Base-by-base conservation (phyloP, 2,888 invertebrate species). In the Myopa tessellatipennis region DNA sequence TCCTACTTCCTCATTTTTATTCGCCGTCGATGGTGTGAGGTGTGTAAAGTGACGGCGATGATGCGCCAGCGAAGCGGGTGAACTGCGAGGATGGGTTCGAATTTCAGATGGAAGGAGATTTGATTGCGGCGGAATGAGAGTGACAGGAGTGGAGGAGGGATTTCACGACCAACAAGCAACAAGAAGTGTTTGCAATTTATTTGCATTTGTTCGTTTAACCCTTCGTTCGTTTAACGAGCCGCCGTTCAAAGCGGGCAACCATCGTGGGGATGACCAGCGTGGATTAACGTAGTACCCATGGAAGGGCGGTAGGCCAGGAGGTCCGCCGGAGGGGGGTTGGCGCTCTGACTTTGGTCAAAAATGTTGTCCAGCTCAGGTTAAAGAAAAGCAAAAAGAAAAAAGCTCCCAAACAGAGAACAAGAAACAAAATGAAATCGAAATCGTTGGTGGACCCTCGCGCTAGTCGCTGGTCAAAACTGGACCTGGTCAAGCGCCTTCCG, bases 141-240 rank as follows among this genome's bases (percentile, higher is more conserved):
- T 14, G 10, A 6, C 60, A 12, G 45, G 18, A 61, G 12, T 18
- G 45, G 3, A 7, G 52, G 40, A 14, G 14, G 68, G 10, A 16
- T 45, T 52, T 36, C 36, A 36, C 60, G 16, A 4, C 34, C 36
- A 10, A 45, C 45, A 10, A 60, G 75, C 69, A 61, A 68, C 60
- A 75, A 75, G 75, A 75, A 75, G 75, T 75, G 69, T 75, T 75
- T 68, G 75, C 75, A 75, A 75, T 75, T 75, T 69, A 69, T 75
- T 69, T 75, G 69, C 75, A 69, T 68, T 75, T 75, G 75, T 69
- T 69, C 69, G 60, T 75, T 75, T 75, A 69, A 75, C 69, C 68
- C 75, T 40, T 26, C 38, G 4, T 14, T 75, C 50, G 45, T 36
- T 68, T 36, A 52, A 65, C 65, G 55, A 50, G 73, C n/a, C 73